phyloP scores from a whole-genome alignment of 2,888 invertebrate genomes.

The Thereva unica region DNA sequence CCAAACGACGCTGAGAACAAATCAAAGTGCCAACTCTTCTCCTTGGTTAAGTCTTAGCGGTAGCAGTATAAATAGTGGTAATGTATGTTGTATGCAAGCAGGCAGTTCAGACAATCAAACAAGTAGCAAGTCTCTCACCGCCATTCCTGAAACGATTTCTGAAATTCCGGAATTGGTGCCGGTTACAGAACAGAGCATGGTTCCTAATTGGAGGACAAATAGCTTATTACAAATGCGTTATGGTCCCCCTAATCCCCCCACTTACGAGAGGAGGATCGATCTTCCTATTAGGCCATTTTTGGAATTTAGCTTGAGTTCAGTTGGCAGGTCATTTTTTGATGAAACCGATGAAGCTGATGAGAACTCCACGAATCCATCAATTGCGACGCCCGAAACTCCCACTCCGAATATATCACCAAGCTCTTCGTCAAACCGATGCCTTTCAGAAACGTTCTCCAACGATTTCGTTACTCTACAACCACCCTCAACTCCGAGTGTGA shows the following conservation, averaged over 20 bases:
- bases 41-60: constrained; percentile 52
- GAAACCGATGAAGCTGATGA: constrained; percentile 48
- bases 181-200: constrained; percentile 1
- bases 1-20: constrained; percentile 29
- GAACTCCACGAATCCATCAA: constrained; percentile 47
- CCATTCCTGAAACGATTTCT: constrained; percentile 54
- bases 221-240: constrained; percentile 14
- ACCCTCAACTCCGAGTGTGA: constrained; percentile 63
- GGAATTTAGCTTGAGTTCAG: constrained; percentile 57
- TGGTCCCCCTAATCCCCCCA: not conserved
- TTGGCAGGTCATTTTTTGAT: constrained; percentile 57
- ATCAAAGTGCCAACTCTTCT: constrained; percentile 40
- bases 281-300: constrained; percentile 48
- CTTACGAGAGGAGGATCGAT: not conserved
- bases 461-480: constrained; percentile 61
- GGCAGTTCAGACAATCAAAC: constrained; percentile 28
- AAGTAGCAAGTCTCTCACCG: constrained; percentile 54
- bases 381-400: constrained; percentile 69
- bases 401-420: constrained; percentile 66
- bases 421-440: constrained; percentile 55
- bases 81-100: not conserved
- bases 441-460: constrained; percentile 66
- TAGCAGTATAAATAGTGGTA: constrained; percentile 47
- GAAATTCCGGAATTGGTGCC: constrained; percentile 42
- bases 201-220: constrained; percentile 9